Evolutionary conservation across 2,888 invertebrate genomes (phyloP), one percentile per base, ranked within the genome.

Genomic region (Baronia brevicornis): DNA sequence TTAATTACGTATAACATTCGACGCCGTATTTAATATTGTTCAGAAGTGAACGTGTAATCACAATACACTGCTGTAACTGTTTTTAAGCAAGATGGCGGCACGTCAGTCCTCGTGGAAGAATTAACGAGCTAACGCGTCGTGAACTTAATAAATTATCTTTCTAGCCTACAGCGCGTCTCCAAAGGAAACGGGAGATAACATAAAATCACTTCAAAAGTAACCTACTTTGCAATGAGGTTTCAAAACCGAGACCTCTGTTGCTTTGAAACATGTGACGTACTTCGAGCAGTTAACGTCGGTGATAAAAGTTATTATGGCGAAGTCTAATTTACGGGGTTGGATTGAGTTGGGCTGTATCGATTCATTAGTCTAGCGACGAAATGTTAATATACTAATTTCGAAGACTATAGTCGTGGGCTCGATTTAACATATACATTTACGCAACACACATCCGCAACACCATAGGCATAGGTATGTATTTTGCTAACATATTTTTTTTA

Each of bases 161-260:
- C 37, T 41, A 40, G 43, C 40, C 41, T 42, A 41, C 47, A 43
- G 43, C 45, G 44, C 50, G 45, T 43, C 39, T 43, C 37, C 42
- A 38, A 46, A 46, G 43, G 52, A 61, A 49, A 51, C 41, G 43
- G 45, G 51, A 53, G 54, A 41, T 34, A 44, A 32, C 28, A 39
- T 67, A 64, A 70, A 69, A 61, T 54, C 44, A 60, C 62, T 62
- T 72, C 70, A 72, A 73, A 60, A 67, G 66, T 49, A 61, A 72
- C 71, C 75, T 60, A 68, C 34, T 56, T 72, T 44, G 43, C 48
- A 72, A 63, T 45, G 44, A 44, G 60, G 60, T 66, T 64, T 55
- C 28, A 51, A 55, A 58, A 47, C 58, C 70, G 68, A 71, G 68
- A 68, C 43, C 36, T 29, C 20, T 18, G 15, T 33, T 15, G 19